Conservation (phyloP, 2,113 vertebrate species). For the Sphaerodactylus townsendi region DNA sequence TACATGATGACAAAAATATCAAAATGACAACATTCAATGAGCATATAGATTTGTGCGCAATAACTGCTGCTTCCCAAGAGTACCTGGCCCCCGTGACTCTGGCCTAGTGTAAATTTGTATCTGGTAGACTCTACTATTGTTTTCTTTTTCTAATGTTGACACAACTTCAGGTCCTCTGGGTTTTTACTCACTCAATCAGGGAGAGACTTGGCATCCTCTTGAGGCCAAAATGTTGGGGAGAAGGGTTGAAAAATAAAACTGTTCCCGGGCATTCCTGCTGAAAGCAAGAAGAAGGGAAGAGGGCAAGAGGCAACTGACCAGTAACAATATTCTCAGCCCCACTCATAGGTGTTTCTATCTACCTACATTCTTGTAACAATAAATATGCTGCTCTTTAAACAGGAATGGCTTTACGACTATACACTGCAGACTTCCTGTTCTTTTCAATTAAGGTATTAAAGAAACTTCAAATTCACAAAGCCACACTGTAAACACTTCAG, state of each 20-base stretch:
- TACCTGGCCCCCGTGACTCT: too few relatives aligned
- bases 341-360: background rate
- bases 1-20: too few relatives aligned
- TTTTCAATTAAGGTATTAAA: background rate
- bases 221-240: background rate
- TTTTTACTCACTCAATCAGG: background rate
- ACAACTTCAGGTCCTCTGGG: background rate
- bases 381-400: background rate
- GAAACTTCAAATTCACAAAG: background rate
- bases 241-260: background rate
- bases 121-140: background rate
- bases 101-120: background rate
- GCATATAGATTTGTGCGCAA: too few relatives aligned
- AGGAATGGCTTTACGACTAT: background rate
- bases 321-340: background rate
- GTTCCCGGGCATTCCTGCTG: background rate
- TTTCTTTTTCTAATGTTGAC: background rate
- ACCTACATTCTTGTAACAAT: background rate
- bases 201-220: background rate
- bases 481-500: background rate
- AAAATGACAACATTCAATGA: too few relatives aligned
- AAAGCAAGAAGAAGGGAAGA: background rate
- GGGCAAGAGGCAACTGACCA: background rate
- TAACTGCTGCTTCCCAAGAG: too few relatives aligned
- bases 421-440: background rate